Base-by-base conservation (phyloP, 1,140 invertebrate species). In the Stegodyphus dumicola region DNA sequence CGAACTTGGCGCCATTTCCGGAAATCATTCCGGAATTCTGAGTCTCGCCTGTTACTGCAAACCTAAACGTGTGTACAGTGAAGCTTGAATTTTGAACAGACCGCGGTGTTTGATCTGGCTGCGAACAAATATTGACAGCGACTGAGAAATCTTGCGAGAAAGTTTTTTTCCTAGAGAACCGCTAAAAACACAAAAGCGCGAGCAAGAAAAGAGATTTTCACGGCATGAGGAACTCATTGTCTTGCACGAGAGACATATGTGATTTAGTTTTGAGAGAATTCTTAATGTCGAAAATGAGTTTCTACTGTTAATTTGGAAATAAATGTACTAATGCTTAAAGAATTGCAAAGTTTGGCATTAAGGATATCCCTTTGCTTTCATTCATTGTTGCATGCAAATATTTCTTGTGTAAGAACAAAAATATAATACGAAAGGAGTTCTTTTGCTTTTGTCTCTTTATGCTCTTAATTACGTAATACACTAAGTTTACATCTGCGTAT, bases 81-180 rank as follows among this genome's bases (percentile, higher is more conserved):
- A 52, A 77, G 56, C 75, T 56, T 69, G 77, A 79, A 79, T 79
- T 79, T 70, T 70, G 77, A 70, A 51, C 77, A 69, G 77, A 79
- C 77, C 77, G 15, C 77, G 77, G 66, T 79, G 77, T 79, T 79
- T 79, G 66, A 79, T 79, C 77, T 79, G 77, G 52, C 77, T 79
- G 65, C 9, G 53, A 79, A 53, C 77, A 79, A 79, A 79, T 79
- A 79, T 79, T 79, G 77, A 79, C 77, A 79, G 52, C 65, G 65
- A 52, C 33, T 65, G 56, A 77, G 60, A 77, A 65, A 48, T 51
- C 56, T 77, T 13, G 60, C 56, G 60, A 65, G 60, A 77, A 66
- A 77, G 56, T 77, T 77, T 77, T 77, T 77, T 52, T 17, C 33
- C 56, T 56, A 56, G 73, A 60, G 54, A 33, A 33, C 3, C 33